Base-by-base conservation (phyloP, 2,113 vertebrate genomes). In the Plecotus auritus region DNA sequence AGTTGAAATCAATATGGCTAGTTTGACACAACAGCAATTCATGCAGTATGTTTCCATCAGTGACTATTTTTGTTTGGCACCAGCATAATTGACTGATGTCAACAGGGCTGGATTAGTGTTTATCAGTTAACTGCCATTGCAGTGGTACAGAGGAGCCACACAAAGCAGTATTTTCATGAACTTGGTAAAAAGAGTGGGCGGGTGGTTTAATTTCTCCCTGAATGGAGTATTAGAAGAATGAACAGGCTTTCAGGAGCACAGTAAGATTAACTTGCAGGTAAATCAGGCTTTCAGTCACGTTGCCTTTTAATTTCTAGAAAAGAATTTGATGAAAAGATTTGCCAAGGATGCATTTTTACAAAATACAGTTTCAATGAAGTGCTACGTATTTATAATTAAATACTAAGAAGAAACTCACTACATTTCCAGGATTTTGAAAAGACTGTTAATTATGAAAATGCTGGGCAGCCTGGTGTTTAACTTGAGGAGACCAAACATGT, bases 361-460 rank as follows among this genome's bases (percentile, higher is more conserved):
- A 74, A 81, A 51, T 90, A 51, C 0, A 40, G 22, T 51, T 72
- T 22, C 35, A 61, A 20, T 4, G 3, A 85, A 92, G 17, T 47
- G 54, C 20, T 72, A 16, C 1, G 16, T 7, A 32, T 49, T 81
- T 56, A 51, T 10, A 69, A 85, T 74, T 70, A 81, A 88, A 45
- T 64, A 67, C 4, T 47, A 88, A 90, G 90, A 49, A 45, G 85
- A 83, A 93, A 76, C 10, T 9, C 26, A 66, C 35, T 95, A 18
- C 86, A 93, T 85, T 85, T 42, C 30, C 47, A 95, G 74, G 37
- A 17, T 97, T 97, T 97, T 90, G 85, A 16, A 45, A 54, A 96
- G 92, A 45, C 89, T 96, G 93, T 96, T 94, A 87, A 92, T 97
- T 90, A 95, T 94, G 82, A 88, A 95, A 97, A 93, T 87, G 59